Conservation (phyloP, 2,113 vertebrate genomes). For the Menidia beryllina region DNA sequence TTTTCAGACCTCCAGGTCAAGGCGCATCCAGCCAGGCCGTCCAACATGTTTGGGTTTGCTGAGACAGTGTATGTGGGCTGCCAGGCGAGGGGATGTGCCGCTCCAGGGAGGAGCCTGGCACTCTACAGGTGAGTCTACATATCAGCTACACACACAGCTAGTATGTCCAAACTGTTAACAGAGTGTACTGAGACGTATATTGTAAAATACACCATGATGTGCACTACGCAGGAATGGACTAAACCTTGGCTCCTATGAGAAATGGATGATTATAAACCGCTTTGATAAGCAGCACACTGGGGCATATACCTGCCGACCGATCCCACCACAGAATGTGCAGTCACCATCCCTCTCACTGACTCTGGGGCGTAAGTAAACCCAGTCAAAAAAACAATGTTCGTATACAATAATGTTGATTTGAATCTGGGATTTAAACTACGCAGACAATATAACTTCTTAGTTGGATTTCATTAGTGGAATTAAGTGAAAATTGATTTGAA, state of each 20-base stretch:
- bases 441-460: neutral
- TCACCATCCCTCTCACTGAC: constrained; percentile 70
- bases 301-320: constrained; percentile 78
- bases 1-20: constrained; percentile 81
- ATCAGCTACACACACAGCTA: too few relatives aligned
- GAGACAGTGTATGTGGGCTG: constrained; percentile 83
- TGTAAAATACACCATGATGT: neutral
- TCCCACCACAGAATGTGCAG: constrained; percentile 80
- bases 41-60: constrained; percentile 78
- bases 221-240: constrained; percentile 68
- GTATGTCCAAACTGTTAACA: neutral
- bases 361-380: constrained; percentile 57
- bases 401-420: neutral
- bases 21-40: constrained; percentile 74
- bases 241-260: constrained; percentile 78
- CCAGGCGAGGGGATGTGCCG: constrained; percentile 79
- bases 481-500: too few relatives aligned
- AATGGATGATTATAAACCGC: constrained; percentile 76
- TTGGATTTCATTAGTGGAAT: too few relatives aligned
- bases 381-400: neutral
- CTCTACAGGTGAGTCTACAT: constrained; percentile 69
- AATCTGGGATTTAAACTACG: neutral
- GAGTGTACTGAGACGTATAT: neutral
- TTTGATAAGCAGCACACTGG: constrained; percentile 78
- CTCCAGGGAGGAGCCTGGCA: constrained; percentile 75